These are phyloP conservation scores for Oxystoma pomonae DNA, from an alignment of 2,888 invertebrate species.

Conservation along the genomic window DNA sequence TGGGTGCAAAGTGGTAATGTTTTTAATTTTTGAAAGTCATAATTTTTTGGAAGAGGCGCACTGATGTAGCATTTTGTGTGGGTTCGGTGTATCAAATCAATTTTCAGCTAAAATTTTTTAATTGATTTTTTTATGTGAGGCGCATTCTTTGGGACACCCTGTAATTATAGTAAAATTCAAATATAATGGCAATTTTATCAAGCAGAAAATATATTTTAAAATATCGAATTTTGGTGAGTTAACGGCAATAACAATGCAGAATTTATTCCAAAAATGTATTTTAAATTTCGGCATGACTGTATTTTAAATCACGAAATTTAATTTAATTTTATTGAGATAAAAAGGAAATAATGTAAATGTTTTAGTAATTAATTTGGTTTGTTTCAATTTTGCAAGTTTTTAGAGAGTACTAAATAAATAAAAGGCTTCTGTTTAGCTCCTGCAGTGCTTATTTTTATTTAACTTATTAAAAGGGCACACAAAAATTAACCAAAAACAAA, in stretches of 20 bases:
- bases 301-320: background rate
- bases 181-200: background rate
- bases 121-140: too few relatives aligned
- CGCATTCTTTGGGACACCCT: too few relatives aligned
- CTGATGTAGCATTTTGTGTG: too few relatives aligned
- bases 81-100: too few relatives aligned
- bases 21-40: too few relatives aligned
- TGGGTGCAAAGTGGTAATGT: too few relatives aligned
- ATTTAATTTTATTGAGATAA: background rate
- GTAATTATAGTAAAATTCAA: too few relatives aligned
- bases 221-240: background rate
- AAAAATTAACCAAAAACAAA: constrained; percentile 5
- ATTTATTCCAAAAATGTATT: background rate
- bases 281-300: background rate
- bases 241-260: background rate
- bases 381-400: background rate
- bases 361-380: background rate
- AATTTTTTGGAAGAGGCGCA: too few relatives aligned
- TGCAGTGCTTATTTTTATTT: background rate
- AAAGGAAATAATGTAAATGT: background rate
- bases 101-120: too few relatives aligned
- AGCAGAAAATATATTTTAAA: background rate
- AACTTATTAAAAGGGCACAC: background rate
- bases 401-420: background rate
- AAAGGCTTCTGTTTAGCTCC: background rate